Evolutionary conservation across 2,113 vertebrate genomes (phyloP).

Genomic region (Xerus inauris): DNA sequence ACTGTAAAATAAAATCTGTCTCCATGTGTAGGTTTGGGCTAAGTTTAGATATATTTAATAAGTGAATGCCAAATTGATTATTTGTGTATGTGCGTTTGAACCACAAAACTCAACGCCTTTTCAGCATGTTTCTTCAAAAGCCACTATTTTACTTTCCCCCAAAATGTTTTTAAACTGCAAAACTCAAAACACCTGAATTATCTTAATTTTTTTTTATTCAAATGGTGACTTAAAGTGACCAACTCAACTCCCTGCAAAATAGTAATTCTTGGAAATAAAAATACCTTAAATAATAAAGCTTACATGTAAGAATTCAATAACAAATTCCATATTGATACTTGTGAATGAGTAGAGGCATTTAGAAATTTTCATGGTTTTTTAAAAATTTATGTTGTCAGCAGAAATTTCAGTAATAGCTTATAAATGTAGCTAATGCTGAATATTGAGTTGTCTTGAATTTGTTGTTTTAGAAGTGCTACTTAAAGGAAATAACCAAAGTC

Average conservation of each 20-base stretch:
- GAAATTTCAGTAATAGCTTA: slow-evolving; percentile 77
- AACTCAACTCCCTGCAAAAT: slow-evolving; percentile 20
- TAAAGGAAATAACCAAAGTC: slow-evolving; percentile 26
- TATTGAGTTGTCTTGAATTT: slow-evolving; percentile 83
- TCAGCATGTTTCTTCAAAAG: slow-evolving; percentile 41
- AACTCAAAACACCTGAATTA: not conserved
- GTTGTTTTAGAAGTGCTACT: slow-evolving; percentile 61
- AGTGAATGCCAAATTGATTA: slow-evolving; percentile 39
- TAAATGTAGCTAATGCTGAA: slow-evolving; percentile 82
- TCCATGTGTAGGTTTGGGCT: slow-evolving; percentile 1
- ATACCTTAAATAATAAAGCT: slow-evolving; percentile 32
- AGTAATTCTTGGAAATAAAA: slow-evolving; percentile 28
- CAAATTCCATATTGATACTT: not conserved
- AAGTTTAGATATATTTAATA: slow-evolving; percentile 48
- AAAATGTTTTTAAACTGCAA: slow-evolving; percentile 41
- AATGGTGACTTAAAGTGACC: not conserved
- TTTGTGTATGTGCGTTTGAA: slow-evolving; percentile 8
- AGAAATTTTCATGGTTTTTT: not conserved
- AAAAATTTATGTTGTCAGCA: slow-evolving; percentile 67
- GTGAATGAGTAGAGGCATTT: not conserved
- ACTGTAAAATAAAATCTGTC: slow-evolving; percentile 38
- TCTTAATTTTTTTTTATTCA: slow-evolving; percentile 37
- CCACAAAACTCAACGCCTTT: slow-evolving; percentile 4
- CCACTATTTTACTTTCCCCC: not conserved
- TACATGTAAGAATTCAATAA: not conserved